Evolutionary conservation across 2,888 invertebrate species (phyloP).

Genomic region (Pyrrhosoma nymphula): DNA sequence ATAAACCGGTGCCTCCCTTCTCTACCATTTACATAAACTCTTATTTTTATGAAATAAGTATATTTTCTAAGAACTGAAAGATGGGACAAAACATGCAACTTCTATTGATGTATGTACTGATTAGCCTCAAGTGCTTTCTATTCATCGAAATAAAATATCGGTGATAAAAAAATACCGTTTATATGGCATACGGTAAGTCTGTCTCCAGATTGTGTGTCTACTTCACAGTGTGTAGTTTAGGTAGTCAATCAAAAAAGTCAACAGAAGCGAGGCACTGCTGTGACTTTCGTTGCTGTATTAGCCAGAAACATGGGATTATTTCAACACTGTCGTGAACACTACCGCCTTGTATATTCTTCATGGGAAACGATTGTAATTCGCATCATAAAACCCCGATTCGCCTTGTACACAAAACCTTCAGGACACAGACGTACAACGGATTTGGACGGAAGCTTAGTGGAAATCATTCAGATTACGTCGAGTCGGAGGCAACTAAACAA

Average conservation of each 20-base stretch:
- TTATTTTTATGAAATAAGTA: too few species aligned
- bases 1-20: too few species aligned
- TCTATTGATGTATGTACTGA: too few species aligned
- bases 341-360: neutral
- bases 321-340: neutral
- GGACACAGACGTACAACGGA: neutral
- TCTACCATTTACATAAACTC: too few species aligned
- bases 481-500: constrained; percentile 25
- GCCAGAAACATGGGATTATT: neutral
- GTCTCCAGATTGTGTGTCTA: neutral
- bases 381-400: neutral
- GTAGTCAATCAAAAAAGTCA: neutral
- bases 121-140: too few species aligned
- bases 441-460: neutral
- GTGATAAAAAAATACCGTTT: too few species aligned
- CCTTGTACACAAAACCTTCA: neutral
- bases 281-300: neutral
- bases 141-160: too few species aligned
- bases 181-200: too few species aligned
- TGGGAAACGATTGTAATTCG: neutral
- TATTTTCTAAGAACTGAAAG: too few species aligned
- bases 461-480: constrained; percentile 11
- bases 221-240: neutral
- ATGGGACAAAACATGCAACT: too few species aligned
- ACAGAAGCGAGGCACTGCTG: neutral